Evolutionary conservation across 1,140 invertebrate species (phyloP).

Genomic region (Leguminivora glycinivorella): DNA sequence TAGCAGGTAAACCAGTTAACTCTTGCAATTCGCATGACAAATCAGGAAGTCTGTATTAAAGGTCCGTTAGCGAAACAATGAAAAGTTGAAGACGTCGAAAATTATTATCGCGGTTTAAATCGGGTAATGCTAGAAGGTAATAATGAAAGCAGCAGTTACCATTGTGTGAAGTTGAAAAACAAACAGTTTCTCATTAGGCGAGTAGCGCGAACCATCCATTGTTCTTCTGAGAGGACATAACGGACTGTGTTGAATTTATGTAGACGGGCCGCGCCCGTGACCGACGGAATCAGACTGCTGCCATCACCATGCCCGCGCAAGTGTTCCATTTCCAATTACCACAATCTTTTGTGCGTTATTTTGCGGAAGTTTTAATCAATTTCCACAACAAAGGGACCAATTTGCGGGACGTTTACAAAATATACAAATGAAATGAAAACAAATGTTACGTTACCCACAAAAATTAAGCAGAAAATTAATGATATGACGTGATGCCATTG

Average conservation of each 20-base stretch:
- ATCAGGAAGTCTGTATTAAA: conserved; percentile 15
- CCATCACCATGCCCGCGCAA: not conserved
- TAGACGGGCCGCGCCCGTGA: conserved; percentile 44
- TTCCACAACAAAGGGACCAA: conserved; percentile 15
- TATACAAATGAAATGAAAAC: conserved; percentile 2
- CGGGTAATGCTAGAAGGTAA: conserved; percentile 53
- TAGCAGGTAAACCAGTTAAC: conserved; percentile 8
- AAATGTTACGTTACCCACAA: not conserved
- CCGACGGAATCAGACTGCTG: conserved; percentile 1
- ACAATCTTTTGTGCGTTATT: conserved; percentile 22
- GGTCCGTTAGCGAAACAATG: conserved; percentile 25
- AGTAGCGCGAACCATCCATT: conserved; percentile 70
- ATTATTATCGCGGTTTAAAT: conserved; percentile 59
- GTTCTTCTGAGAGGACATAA: conserved; percentile 71
- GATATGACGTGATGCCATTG: conserved; percentile 40
- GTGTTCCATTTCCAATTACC: conserved; percentile 20
- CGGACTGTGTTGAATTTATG: conserved; percentile 74
- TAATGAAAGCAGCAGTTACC: conserved; percentile 64
- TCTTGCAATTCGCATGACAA: conserved; percentile 13
- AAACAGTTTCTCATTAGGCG: conserved; percentile 76
- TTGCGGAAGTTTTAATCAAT: conserved; percentile 15
- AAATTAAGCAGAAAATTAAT: conserved; percentile 33
- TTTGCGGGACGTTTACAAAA: conserved; percentile 1
- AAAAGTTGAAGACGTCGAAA: conserved; percentile 34
- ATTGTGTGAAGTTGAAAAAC: conserved; percentile 73